These are phyloP conservation scores for Zophobas morio DNA, from an alignment of 1,140 invertebrate species.

Conservation along the genomic window DNA sequence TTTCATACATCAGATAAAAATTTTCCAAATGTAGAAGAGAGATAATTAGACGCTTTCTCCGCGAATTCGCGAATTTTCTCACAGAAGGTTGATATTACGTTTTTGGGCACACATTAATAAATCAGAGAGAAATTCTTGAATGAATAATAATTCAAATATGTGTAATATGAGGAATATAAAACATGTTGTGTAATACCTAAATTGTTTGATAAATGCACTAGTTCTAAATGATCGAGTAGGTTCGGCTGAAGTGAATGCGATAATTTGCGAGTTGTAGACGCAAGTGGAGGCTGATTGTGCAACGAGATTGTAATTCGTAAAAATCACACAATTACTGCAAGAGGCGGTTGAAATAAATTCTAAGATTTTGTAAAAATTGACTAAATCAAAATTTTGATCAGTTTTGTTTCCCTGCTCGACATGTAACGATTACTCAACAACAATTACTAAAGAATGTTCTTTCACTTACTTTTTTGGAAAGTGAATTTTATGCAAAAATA, in stretches of 20 bases:
- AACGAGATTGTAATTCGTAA: background rate
- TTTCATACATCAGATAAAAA: too few relatives aligned
- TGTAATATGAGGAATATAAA: conserved; percentile 5
- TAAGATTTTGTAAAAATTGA: too few relatives aligned
- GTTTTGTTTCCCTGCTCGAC: too few relatives aligned
- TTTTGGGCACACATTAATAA: background rate
- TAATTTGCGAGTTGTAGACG: conserved; percentile 14
- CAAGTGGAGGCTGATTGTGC: conserved; percentile 18
- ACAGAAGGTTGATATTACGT: background rate
- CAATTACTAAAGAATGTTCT: background rate
- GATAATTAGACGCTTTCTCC: too few relatives aligned
- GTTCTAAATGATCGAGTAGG: conserved; percentile 14
- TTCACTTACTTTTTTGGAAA: background rate
- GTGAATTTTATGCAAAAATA: background rate
- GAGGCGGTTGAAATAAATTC: too few relatives aligned
- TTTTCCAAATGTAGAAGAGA: too few relatives aligned
- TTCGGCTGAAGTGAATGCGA: conserved; percentile 17
- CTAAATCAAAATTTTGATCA: too few relatives aligned
- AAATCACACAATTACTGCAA: background rate
- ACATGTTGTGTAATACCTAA: conserved; percentile 4
- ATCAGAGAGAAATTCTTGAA: background rate
- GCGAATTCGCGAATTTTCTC: background rate
- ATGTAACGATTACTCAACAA: background rate
- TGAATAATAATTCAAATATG: conserved; percentile 1
- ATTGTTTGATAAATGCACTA: conserved; percentile 14